A percentile compares a stretch with the other conserved stretches of the same genome.
These are phyloP conservation scores for Acleris emargana DNA, from an alignment of 2,888 invertebrate genomes.

Conservation along the genomic window DNA sequence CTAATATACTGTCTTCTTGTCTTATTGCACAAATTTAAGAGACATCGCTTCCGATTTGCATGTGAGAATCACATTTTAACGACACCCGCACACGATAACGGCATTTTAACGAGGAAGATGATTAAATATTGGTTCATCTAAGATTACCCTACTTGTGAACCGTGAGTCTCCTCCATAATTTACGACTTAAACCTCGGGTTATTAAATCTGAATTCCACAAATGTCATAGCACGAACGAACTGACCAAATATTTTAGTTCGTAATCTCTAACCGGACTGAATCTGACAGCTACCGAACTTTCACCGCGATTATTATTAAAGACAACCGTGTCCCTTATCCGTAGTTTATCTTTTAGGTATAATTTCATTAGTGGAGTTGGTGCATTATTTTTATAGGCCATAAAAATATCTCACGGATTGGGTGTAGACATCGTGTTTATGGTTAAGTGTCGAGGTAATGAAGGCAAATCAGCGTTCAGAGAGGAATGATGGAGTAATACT, in stretches of 20 bases:
- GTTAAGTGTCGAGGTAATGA: slow-evolving; percentile 17
- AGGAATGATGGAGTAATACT: neutral
- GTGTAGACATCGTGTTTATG: slow-evolving; percentile 34
- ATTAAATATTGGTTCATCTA: slow-evolving; percentile 23
- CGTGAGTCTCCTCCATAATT: slow-evolving; percentile 18
- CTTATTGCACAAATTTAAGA: no score
- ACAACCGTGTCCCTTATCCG: slow-evolving; percentile 52
- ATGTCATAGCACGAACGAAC: slow-evolving; percentile 52
- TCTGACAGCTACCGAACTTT: slow-evolving; percentile 72
- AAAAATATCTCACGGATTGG: slow-evolving; percentile 30
- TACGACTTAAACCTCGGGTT: slow-evolving; percentile 24
- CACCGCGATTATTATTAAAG: slow-evolving; percentile 80
- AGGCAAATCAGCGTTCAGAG: slow-evolving; percentile 15
- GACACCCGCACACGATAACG: slow-evolving; percentile 1
- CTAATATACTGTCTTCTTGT: no score
- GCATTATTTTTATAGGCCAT: slow-evolving; percentile 30
- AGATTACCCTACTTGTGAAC: slow-evolving; percentile 27
- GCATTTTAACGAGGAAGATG: neutral
- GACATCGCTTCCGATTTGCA: neutral
- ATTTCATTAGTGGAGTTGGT: slow-evolving; percentile 45
- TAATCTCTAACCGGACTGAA: slow-evolving; percentile 53
- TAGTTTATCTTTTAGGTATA: slow-evolving; percentile 55
- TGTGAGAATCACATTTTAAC: neutral
- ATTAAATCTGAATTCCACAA: slow-evolving; percentile 39
- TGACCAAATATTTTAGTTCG: slow-evolving; percentile 66